Evolutionary conservation across 1,140 invertebrate species (phyloP).

Genomic region (Cyphomyrmex costatus): DNA sequence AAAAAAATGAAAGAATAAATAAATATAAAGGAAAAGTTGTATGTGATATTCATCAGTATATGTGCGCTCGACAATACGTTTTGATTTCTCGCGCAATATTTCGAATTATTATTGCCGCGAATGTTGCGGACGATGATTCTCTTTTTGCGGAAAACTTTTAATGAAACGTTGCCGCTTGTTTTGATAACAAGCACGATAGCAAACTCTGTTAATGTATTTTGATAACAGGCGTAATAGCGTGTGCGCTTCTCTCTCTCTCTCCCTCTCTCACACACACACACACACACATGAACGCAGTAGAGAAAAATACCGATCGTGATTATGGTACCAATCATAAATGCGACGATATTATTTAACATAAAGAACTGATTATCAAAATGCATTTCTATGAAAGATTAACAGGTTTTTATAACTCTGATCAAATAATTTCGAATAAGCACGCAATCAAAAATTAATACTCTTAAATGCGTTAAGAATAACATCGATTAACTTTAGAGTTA

Average conservation of each 20-base stretch:
- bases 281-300: not conserved
- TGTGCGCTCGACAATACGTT: not conserved
- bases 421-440: not conserved
- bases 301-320: slow-evolving; percentile 36
- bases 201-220: slow-evolving; percentile 60
- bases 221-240: slow-evolving; percentile 59
- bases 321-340: not conserved
- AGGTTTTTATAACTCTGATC: not conserved
- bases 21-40: not conserved
- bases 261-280: not conserved
- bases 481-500: not conserved
- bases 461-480: too few relatives aligned
- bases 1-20: slow-evolving; percentile 3
- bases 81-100: slow-evolving; percentile 11
- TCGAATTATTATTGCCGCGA: slow-evolving; percentile 40
- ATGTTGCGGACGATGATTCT: slow-evolving; percentile 43
- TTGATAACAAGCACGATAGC: slow-evolving; percentile 57
- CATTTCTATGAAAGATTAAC: not conserved
- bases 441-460: not conserved
- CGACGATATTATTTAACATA: slow-evolving; percentile 36
- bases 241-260: slow-evolving; percentile 28
- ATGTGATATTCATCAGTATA: slow-evolving; percentile 8
- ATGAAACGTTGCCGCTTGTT: slow-evolving; percentile 58
- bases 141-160: slow-evolving; percentile 60
- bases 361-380: not conserved